Evolutionary conservation across 2,888 invertebrate species (phyloP), one percentile per base, ranked within the genome.

Genomic region (Eilema griseolum): DNA sequence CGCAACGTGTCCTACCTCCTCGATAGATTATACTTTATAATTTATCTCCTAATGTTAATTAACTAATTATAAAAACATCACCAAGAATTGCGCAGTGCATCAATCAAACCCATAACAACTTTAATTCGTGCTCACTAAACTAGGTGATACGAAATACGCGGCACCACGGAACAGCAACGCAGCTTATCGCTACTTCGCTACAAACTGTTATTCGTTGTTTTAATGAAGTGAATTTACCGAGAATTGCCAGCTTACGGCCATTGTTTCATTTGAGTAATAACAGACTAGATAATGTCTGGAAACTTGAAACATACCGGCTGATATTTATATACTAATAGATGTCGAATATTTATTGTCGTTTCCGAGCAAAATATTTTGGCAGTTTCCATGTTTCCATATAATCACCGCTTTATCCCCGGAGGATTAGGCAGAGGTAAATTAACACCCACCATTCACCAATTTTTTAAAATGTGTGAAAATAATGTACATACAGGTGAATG

Each of bases 161-260:
- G 61, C 63, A 67, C 75, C 52, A 66, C 61, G 31, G 77, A 82
- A 78, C 73, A 77, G 66, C 81, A 78, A 72, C 77, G 69, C 73
- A 75, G 81, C 79, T 83, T 82, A 79, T 82, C 79, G 72, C 72
- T 75, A 78, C 77, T 78, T 72, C 65, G 70, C 70, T 74, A 76
- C 81, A 72, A 80, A 77, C 76, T 71, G 73, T 72, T 75, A 81
- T 72, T 76, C 76, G 52, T 75, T 76, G 78, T 75, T 83, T 78
- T 77, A 83, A 83, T 79, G 71, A 83, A 82, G 80, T 77, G 76
- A 83, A 83, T 80, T 83, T 75, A 81, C 75, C 67, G 69, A 71
- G 70, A 77, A 75, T 74, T 72, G 66, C 64, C 71, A 72, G 67
- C 70, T 80, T 71, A 72, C 73, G 70, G 28, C 66, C 70, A 64